Evolutionary conservation across 2,113 vertebrate genomes (phyloP).

Genomic region (Gobius niger): DNA sequence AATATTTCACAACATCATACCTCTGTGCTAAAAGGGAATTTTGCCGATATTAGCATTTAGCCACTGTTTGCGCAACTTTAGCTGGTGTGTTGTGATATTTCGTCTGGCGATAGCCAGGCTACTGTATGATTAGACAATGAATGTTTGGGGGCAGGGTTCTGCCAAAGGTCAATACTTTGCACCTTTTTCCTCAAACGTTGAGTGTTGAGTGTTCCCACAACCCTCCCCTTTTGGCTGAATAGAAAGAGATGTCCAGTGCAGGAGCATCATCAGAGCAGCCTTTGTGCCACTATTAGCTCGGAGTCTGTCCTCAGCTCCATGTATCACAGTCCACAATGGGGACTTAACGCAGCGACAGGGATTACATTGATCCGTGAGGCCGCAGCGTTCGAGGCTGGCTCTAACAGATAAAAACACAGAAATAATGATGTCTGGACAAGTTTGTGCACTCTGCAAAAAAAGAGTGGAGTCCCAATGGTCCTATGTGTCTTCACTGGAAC

Average conservation of each 20-base stretch:
- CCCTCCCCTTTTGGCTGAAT: background rate
- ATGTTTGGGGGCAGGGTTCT: no score
- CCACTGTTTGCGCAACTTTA: no score
- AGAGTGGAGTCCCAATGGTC: background rate
- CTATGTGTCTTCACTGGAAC: constrained; percentile 7
- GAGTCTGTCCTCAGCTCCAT: background rate
- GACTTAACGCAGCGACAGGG: background rate
- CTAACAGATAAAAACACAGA: constrained; percentile 1
- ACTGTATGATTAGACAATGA: no score
- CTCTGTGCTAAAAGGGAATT: no score
- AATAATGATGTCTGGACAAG: constrained; percentile 20
- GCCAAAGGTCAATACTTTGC: no score
- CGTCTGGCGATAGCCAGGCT: no score
- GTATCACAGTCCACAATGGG: background rate
- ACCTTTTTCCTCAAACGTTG: no score
- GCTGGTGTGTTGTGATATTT: no score
- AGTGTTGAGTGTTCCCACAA: background rate
- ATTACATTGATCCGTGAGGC: constrained; percentile 10
- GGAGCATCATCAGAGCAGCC: constrained; percentile 7
- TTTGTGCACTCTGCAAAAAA: background rate
- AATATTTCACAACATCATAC: no score
- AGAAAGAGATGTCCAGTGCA: background rate
- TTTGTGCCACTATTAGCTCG: constrained; percentile 1
- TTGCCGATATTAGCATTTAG: no score
- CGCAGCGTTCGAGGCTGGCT: background rate